Conservation (phyloP, 2,888 invertebrate genomes). For the Pinctada fucata region DNA sequence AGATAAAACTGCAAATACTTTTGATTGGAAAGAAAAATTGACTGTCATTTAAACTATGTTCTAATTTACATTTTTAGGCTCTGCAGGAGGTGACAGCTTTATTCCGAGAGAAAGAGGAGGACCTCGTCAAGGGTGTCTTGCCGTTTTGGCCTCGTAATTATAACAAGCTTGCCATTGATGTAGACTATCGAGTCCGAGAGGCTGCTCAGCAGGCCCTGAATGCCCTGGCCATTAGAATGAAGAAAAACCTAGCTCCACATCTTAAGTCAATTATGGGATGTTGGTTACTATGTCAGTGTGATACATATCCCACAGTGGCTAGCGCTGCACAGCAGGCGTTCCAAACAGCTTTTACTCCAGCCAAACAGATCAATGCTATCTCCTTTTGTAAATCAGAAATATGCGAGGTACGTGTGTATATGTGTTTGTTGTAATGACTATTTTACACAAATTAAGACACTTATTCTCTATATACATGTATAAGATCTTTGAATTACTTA, state of each 20-base stretch:
- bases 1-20: too few relatives aligned
- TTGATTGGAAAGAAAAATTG: too few relatives aligned
- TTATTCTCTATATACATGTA: too few relatives aligned
- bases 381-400: constrained; percentile 90
- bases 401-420: constrained; percentile 77
- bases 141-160: constrained; percentile 92
- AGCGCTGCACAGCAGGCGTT: constrained; percentile 85
- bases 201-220: constrained; percentile 86
- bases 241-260: constrained; percentile 87
- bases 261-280: constrained; percentile 86
- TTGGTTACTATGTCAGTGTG: constrained; percentile 91
- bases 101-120: constrained; percentile 83
- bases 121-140: constrained; percentile 83
- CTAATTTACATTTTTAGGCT: constrained; percentile 80
- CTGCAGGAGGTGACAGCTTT: constrained; percentile 88
- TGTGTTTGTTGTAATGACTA: not conserved
- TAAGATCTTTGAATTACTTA: too few relatives aligned
- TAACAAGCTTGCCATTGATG: constrained; percentile 85
- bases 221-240: constrained; percentile 81
- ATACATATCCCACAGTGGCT: constrained; percentile 90
- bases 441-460: not conserved
- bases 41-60: too few relatives aligned
- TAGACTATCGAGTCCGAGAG: constrained; percentile 90
- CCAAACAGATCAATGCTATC: constrained; percentile 88
- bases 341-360: constrained; percentile 85